Percentiles rank a stretch among this genome's conserved stretches.
Evolutionary conservation across 2,888 invertebrate genomes (phyloP).

Genomic region (Vanessa cardui): DNA sequence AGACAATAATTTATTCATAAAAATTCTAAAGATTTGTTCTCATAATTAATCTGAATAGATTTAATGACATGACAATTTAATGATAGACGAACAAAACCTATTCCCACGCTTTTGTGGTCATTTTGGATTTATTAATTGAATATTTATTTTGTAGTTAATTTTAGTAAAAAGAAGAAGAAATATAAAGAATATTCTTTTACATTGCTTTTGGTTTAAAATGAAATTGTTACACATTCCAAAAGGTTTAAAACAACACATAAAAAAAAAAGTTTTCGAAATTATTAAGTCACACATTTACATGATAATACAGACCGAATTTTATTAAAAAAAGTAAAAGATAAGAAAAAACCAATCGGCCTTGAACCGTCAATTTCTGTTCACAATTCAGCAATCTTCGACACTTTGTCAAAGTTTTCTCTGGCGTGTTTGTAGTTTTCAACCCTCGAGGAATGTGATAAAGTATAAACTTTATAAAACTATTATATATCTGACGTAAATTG

Average conservation of each 20-base stretch:
- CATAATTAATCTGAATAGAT: neutral
- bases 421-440: constrained; percentile 19
- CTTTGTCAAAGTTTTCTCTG: constrained; percentile 16
- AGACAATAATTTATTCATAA: constrained; percentile 4
- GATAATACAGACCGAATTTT: too few relatives aligned
- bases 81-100: neutral
- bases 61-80: neutral
- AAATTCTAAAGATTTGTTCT: neutral
- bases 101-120: neutral
- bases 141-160: too few relatives aligned
- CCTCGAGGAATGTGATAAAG: constrained; percentile 22
- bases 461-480: constrained; percentile 21
- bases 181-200: too few relatives aligned
- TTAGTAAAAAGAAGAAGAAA: too few relatives aligned
- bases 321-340: neutral
- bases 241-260: too few relatives aligned
- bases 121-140: neutral
- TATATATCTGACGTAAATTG: constrained; percentile 15
- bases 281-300: too few relatives aligned
- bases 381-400: constrained; percentile 24
- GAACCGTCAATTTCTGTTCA: constrained; percentile 22
- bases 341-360: neutral
- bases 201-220: too few relatives aligned
- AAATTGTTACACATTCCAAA: too few relatives aligned
- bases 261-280: too few relatives aligned